Conservation (phyloP, 1,140 invertebrate genomes). For the Aphelinus atriplicis region DNA sequence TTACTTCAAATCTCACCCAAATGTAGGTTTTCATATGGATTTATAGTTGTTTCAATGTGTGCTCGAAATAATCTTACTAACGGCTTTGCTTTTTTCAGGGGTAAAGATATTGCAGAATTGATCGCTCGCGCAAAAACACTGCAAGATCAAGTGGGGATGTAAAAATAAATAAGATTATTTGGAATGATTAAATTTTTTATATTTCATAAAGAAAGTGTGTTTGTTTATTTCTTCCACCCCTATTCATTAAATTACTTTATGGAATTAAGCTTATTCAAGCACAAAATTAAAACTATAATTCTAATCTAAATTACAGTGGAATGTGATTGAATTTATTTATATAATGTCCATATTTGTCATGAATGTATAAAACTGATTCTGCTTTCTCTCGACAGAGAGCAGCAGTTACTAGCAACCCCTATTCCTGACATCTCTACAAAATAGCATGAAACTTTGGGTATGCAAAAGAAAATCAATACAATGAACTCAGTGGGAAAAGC, state of each 20-base stretch:
- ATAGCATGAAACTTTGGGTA: neutral
- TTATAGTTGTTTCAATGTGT: no score
- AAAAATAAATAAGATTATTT: neutral
- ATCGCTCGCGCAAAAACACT: slow-evolving; percentile 54
- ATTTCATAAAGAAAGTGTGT: no score
- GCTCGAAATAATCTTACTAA: no score
- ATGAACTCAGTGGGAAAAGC: neutral
- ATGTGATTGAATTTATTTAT: no score
- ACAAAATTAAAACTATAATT: no score
- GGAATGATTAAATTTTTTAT: no score
- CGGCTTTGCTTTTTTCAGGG: slow-evolving; percentile 47
- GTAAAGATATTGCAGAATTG: slow-evolving; percentile 55
- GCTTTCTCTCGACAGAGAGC: neutral
- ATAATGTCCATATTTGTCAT: no score
- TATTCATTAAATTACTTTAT: no score
- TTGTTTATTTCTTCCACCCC: no score
- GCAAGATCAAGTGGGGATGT: slow-evolving; percentile 51
- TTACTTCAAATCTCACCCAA: slow-evolving; percentile 54
- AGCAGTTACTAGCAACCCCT: neutral
- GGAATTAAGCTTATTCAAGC: no score
- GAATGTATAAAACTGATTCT: no score
- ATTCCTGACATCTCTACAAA: neutral
- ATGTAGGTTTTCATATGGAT: slow-evolving; percentile 51
- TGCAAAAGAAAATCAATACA: neutral
- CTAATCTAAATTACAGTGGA: no score